Evolutionary conservation across 2,888 invertebrate species (phyloP).

Genomic region (Strigamia maritima): DNA sequence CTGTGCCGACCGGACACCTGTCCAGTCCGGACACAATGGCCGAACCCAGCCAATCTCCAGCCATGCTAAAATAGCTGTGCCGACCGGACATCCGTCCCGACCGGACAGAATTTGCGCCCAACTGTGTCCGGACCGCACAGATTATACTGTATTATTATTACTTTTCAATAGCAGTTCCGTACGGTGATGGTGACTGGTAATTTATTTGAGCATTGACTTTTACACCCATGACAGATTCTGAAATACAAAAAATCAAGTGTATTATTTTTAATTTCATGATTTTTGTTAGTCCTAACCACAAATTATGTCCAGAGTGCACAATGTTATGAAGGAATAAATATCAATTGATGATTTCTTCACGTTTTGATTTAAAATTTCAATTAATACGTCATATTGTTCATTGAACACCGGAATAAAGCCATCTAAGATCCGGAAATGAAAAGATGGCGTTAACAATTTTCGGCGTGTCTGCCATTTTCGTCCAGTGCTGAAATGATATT

Average conservation of each 20-base stretch:
- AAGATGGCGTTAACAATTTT: too few relatives aligned
- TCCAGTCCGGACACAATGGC: too few relatives aligned
- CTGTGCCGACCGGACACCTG: too few relatives aligned
- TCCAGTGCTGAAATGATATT: too few relatives aligned
- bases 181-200: constrained; percentile 60
- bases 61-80: too few relatives aligned
- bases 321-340: constrained; percentile 54
- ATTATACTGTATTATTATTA: background rate
- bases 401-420: constrained; percentile 57
- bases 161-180: constrained; percentile 60
- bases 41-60: too few relatives aligned
- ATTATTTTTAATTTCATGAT: too few relatives aligned
- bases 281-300: constrained; percentile 56
- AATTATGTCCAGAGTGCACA: constrained; percentile 58
- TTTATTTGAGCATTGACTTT: constrained; percentile 68
- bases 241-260: too few relatives aligned
- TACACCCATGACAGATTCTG: constrained; percentile 84
- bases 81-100: too few relatives aligned
- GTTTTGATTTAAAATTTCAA: constrained; percentile 48
- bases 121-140: too few relatives aligned
- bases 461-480: too few relatives aligned
- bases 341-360: constrained; percentile 50
- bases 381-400: constrained; percentile 52
- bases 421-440: constrained; percentile 56
- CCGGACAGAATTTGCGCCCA: too few relatives aligned